Conservation (phyloP, 2,797 vertebrate genomes). For the Tachyglossus aculeatus region DNA sequence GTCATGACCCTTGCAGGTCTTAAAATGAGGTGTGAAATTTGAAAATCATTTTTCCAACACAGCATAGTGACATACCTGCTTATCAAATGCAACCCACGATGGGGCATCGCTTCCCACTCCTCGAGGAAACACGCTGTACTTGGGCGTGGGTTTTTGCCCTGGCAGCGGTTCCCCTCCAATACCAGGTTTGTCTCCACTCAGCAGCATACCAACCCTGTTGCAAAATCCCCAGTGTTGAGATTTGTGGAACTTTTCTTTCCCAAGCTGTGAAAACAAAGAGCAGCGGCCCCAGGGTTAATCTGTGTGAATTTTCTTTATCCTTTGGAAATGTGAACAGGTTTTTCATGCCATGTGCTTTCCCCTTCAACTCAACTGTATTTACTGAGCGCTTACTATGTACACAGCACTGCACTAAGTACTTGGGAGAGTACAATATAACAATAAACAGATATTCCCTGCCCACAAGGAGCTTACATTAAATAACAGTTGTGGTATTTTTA, state of each 20-base stretch:
- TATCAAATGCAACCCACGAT: conserved; percentile 89
- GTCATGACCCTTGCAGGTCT: too few species aligned
- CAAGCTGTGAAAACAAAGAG: conserved; percentile 70
- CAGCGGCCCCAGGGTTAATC: conserved; percentile 2
- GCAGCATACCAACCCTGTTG: conserved; percentile 78
- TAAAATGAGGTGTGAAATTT: too few species aligned
- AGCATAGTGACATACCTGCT: conserved; percentile 79
- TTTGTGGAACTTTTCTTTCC: conserved; percentile 87
- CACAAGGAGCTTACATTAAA: too few species aligned
- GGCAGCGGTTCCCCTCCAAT: conserved; percentile 81
- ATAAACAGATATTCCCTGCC: too few species aligned
- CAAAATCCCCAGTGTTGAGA: conserved; percentile 84
- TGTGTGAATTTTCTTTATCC: background rate
- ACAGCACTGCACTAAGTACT: background rate
- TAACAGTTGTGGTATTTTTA: too few species aligned
- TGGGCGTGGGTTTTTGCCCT: conserved; percentile 76
- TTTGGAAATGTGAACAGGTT: conserved; percentile 16
- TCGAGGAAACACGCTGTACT: conserved; percentile 75
- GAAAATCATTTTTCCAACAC: background rate
- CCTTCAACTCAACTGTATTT: conserved; percentile 10
- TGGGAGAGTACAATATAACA: background rate
- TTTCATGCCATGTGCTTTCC: conserved; percentile 6
- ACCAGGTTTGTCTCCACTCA: conserved; percentile 80
- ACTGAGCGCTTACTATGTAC: background rate
- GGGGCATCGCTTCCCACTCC: conserved; percentile 70